These are phyloP conservation scores for Sphenodon punctatus DNA, from an alignment of 2,797 vertebrate genomes.

Conservation along the genomic window DNA sequence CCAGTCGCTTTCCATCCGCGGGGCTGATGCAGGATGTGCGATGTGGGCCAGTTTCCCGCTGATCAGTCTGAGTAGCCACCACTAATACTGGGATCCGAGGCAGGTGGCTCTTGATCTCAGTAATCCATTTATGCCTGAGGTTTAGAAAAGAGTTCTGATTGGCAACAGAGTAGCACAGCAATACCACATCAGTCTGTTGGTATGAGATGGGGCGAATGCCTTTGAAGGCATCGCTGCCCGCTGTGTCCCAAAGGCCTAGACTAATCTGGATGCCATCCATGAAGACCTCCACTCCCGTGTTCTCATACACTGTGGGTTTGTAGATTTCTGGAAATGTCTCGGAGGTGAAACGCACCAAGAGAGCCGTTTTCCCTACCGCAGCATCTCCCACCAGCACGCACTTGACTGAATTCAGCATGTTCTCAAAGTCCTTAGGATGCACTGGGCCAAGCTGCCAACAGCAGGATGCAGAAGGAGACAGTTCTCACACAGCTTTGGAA, in stretches of 20 bases:
- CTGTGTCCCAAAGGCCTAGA: conserved; percentile 96
- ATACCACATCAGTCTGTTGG: conserved; percentile 92
- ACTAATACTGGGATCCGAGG: conserved; percentile 89
- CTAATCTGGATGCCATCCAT: conserved; percentile 95
- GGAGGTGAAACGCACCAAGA: conserved; percentile 94
- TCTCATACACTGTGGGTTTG: conserved; percentile 94
- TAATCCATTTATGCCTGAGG: conserved; percentile 89
- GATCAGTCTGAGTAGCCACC: conserved; percentile 94
- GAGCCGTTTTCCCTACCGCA: conserved; percentile 92
- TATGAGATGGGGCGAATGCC: conserved; percentile 93
- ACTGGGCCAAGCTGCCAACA: accelerated
- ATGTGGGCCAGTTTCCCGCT: conserved; percentile 84
- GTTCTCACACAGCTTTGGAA: not conserved
- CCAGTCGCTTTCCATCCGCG: conserved; percentile 84
- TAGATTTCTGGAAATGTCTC: conserved; percentile 95
- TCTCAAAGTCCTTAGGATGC: not conserved
- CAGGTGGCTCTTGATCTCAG: conserved; percentile 85
- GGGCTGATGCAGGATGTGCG: conserved; percentile 82
- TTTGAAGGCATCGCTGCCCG: conserved; percentile 89
- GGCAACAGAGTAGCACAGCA: conserved; percentile 95
- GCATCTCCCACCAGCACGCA: conserved; percentile 95
- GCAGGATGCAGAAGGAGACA: not conserved
- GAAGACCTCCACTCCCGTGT: conserved; percentile 94
- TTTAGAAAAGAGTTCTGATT: conserved; percentile 88
- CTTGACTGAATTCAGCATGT: conserved; percentile 88